Percentiles rank a stretch among this genome's conserved stretches.
These are phyloP conservation scores for Geodia barretti DNA, from an alignment of 37 sponge, comb jelly and placozoan species.

Conservation along the genomic window DNA sequence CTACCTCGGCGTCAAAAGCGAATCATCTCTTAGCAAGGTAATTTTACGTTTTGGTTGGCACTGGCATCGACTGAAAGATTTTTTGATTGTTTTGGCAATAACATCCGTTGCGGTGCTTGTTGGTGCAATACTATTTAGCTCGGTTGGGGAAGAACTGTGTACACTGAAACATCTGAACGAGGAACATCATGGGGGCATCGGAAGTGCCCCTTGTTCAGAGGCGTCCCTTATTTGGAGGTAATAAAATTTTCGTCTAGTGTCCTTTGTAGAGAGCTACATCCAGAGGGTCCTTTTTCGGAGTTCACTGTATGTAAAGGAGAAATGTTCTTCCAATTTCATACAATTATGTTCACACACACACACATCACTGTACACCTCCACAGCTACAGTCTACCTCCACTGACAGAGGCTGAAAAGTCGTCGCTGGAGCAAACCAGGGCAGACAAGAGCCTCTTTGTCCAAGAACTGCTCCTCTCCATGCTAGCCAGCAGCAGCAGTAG, in stretches of 20 bases:
- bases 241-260: no score
- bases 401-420: conserved; percentile 39
- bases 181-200: no score
- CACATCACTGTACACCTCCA: conserved; percentile 22
- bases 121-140: no score
- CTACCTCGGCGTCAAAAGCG: background rate
- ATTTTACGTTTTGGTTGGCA: background rate
- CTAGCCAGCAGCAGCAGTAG: conserved; percentile 30
- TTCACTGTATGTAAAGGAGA: no score
- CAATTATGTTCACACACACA: background rate
- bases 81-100: no score
- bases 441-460: conserved; percentile 66
- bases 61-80: background rate
- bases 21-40: background rate
- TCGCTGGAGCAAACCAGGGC: conserved; percentile 18
- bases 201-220: no score
- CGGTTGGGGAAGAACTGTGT: no score
- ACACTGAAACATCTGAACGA: no score
- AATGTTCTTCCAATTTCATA: background rate
- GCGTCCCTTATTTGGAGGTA: no score
- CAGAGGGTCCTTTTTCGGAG: no score
- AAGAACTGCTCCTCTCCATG: conserved; percentile 72
- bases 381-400: conserved; percentile 21
- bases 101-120: no score
- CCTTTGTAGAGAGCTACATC: no score